Evolutionary conservation across 2,888 invertebrate species (phyloP), one percentile per base, ranked within the genome.

Genomic region (Petrophora chlorosata): DNA sequence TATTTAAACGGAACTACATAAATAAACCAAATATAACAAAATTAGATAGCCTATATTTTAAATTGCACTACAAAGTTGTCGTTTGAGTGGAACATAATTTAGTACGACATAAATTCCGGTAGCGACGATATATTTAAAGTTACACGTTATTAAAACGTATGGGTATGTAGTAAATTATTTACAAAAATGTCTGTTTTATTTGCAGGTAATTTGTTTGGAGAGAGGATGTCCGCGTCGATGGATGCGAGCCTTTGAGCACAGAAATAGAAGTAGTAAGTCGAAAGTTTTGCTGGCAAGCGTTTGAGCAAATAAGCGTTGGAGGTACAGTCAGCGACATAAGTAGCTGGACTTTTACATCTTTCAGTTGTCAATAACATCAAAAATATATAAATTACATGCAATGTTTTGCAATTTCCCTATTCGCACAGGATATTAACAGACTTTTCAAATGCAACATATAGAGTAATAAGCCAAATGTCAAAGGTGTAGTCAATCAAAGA

Each of bases 121-220:
- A 9, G 50, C 35, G 56, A 48, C 39, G 38, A 53, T 43, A 23
- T 36, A 51, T 56, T 59, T 36, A 54, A 42, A 47, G 47, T 41
- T 49, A 52, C 56, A 54, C 38, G 50, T 56, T 49, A 39, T 53
- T 48, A 54, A 57, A 50, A 47, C 52, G 29, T 49, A 47, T 51
- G 29, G 26, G 19, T 35, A 9, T 8, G 16, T 41, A 30, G 38
- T 52, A 42, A 42, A 50, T 54, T 39, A 50, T 54, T 46, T 46
- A 56, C 61, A 59, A 57, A 69, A 60, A 45, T 52, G 53, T 36
- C 34, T 58, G 48, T 52, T 56, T 70, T 67, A 60, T 67, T 73
- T 74, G 56, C 74, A 74, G 73, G 74, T 74, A 74, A 72, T 70
- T 67, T 66, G 57, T 58, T 63, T 35, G 42, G 48, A 53, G 43